phyloP scores from a whole-genome alignment of 2,797 vertebrate genomes.

The Lepilemur septentrionalis region DNA sequence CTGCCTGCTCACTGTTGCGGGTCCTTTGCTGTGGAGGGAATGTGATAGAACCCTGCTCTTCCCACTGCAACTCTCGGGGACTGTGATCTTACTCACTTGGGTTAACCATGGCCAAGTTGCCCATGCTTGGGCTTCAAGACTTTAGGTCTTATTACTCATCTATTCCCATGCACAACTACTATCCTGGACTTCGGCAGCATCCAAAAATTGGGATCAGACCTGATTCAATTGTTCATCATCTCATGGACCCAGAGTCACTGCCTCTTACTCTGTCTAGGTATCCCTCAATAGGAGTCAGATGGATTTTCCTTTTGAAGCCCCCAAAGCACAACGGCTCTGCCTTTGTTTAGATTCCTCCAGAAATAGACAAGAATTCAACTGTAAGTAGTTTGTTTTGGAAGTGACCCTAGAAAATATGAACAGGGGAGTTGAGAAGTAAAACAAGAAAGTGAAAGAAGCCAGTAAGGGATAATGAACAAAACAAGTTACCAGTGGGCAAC shows the following conservation, averaged over 20 bases:
- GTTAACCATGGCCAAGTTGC: neutral
- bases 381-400: neutral
- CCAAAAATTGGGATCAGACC: neutral
- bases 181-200: neutral
- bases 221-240: neutral
- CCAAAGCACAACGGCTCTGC: neutral
- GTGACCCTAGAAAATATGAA: neutral
- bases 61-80: neutral
- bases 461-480: neutral
- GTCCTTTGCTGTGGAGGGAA: neutral
- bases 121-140: neutral
- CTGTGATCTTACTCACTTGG: neutral
- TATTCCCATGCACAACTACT: neutral
- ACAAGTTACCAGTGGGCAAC: neutral
- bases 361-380: neutral
- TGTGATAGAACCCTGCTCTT: neutral
- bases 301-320: neutral
- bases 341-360: neutral
- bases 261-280: neutral
- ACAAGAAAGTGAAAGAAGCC: neutral
- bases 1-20: neutral
- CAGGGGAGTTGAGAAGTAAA: neutral
- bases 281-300: neutral
- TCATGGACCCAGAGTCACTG: neutral
- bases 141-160: neutral